Evolutionary conservation across 2,888 invertebrate species (phyloP), one percentile per base, ranked within the genome.

Genomic region (Sarcophaga subvicina): DNA sequence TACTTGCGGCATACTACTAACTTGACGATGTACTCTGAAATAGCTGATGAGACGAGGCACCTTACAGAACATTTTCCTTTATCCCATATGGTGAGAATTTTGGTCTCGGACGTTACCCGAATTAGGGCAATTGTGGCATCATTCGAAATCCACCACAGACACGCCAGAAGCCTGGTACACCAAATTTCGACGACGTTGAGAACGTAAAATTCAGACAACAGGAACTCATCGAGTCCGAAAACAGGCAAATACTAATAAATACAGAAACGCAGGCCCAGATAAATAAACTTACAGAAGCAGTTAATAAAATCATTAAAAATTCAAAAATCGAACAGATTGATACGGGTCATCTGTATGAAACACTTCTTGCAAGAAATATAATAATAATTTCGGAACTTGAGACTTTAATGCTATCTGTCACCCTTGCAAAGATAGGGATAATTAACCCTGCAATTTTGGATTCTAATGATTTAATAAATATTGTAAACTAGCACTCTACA

Each of bases 371-470:
- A 20, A 88, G 87, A 85, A 71, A 86, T 62, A 84, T 76, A 82
- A 87, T 88, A 22, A 5, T 87, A n/a, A 80, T 88, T 73, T 79
- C 71, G 1, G 83, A 88, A 69, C 27, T 88, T 14, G 79, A 88
- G 75, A 85, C 17, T 25, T 69, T 86, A 45, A 87, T 81, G 77
- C 59, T 85, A 22, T 69, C 84, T 3, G 62, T 78, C n/a, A 79
- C 83, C n/a, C 83, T 88, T n/a, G 49, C 84, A 76, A 88, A 81
- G 63, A 62, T 85, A 47, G 75, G 54, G 4, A 80, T 88, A 80
- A 63, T 83, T 37, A 84, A 84, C 62, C 73, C 88, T 5, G n/a
- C 25, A 76, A 85, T 88, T 83, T 78, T 84, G 47, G 88, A 85
- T 70, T 66, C 73, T 60, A 79, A 85, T 59, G 83, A 85, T 80